A percentile compares a stretch with the other conserved stretches of the same genome.
Conservation (phyloP, 1,140 invertebrate genomes). For the Nilaparvata lugens region DNA sequence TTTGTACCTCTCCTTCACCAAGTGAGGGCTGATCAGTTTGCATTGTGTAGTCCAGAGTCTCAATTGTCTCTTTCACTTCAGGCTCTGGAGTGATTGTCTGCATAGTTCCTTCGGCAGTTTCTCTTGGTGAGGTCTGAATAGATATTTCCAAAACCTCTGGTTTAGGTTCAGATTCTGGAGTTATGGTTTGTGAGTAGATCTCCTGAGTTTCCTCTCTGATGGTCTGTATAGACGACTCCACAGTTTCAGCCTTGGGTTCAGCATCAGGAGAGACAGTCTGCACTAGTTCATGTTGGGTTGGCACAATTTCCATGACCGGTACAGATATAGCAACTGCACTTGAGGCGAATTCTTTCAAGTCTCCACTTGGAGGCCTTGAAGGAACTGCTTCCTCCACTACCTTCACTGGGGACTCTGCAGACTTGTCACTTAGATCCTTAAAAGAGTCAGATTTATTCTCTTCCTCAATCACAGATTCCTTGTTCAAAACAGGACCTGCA, state of each 20-base stretch:
- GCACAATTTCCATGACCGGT: conserved; percentile 45
- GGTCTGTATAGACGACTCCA: conserved; percentile 32
- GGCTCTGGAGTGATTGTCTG: conserved; percentile 15
- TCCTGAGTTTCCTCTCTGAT: conserved; percentile 25
- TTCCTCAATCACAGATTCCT: background rate
- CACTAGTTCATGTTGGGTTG: conserved; percentile 37
- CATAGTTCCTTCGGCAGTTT: conserved; percentile 13
- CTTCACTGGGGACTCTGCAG: conserved; percentile 45
- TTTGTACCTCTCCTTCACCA: conserved; percentile 32
- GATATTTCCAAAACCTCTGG: conserved; percentile 6
- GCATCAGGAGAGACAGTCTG: conserved; percentile 33
- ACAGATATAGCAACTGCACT: conserved; percentile 46
- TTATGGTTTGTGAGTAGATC: conserved; percentile 26
- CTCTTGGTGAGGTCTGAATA: conserved; percentile 2
- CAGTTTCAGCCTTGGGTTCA: conserved; percentile 20
- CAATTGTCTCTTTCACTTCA: conserved; percentile 2
- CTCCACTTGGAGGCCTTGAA: conserved; percentile 35
- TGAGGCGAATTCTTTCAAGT: conserved; percentile 32
- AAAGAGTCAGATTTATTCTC: conserved; percentile 8
- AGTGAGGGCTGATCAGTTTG: conserved; percentile 5
- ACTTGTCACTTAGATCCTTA: conserved; percentile 19
- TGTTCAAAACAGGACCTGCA: background rate
- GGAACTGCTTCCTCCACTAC: conserved; percentile 50
- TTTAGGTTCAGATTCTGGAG: conserved; percentile 1
- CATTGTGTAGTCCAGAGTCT: conserved; percentile 7